Base-by-base conservation (phyloP, 2,888 invertebrate genomes). In the Papilio protenor region DNA sequence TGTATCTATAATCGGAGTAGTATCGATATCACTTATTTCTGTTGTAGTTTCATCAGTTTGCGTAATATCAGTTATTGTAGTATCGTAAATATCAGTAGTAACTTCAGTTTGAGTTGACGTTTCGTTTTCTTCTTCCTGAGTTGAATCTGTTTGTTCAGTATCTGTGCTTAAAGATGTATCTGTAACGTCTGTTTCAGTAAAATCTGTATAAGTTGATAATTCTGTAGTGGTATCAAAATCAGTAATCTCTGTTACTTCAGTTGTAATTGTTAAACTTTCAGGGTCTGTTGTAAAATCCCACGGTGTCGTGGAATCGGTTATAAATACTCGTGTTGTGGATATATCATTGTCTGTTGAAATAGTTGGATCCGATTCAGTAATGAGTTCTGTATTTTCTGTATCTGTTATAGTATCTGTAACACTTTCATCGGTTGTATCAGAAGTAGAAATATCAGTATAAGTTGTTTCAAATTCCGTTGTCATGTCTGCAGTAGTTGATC, bases 381-480 rank as follows among this genome's bases (percentile, higher is more conserved):
- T 23, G 52, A 33, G 0, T 45, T 71, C 49, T 12, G 70, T 47
- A 57, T 12, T 70, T 33, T 45, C 33, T 8, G 27, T 33, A 49
- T 74, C 10, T 18, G 4, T n/a, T 59, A 33, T 77, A 27, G 52
- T 3, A 11, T 55, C 55, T 1, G 77, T 77, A 45, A 8, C 27
- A 12, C 14, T 66, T 64, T 14, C 12, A 59, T 66, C 57, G 45
- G 40, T 69, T 21, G 33, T 8, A 21, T 73, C 57, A 18, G 55
- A 6, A 27, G 64, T 75, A 27, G 40, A 52, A 16, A 11, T 59
- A 16, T 73, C 73, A 59, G 57, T 40, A 59, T 61, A 8, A 23
- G 59, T 23, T 21, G 75, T 64, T 74, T 2, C 33, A 10, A 74
- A 61, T 61, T 73, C 57, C 18, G 77, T 77, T 45, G 77, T 77